Evolutionary conservation across 2,797 vertebrate genomes (phyloP).

Genomic region (Salmo trutta): DNA sequence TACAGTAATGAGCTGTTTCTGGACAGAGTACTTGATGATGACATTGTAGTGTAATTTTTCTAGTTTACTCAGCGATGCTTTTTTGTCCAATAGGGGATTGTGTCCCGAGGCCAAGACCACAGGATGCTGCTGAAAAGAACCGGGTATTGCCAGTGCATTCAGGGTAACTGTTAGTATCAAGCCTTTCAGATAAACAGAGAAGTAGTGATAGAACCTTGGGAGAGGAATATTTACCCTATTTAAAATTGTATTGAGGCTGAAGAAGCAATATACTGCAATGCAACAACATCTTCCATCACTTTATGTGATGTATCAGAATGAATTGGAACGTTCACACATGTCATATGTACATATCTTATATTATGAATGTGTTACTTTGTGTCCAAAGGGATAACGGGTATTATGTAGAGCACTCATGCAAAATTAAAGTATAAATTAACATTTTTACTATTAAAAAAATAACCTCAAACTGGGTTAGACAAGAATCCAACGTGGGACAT

Average conservation of each 20-base stretch:
- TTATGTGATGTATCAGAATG: constrained; percentile 16
- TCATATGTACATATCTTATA: constrained; percentile 7
- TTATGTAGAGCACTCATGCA: not conserved
- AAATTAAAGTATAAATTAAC: not conserved
- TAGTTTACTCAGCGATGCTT: not conserved
- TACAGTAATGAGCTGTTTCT: constrained; percentile 13
- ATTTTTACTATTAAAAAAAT: not conserved
- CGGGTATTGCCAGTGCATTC: too few relatives aligned
- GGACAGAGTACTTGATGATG: constrained; percentile 1
- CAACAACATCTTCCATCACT: constrained; percentile 1
- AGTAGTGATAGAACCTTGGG: not conserved
- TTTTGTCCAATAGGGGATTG: constrained; percentile 14
- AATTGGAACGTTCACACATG: constrained; percentile 10
- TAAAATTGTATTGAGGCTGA: constrained; percentile 8
- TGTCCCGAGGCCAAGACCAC: constrained; percentile 24
- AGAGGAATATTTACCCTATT: constrained; percentile 14
- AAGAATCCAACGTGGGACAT: not conserved
- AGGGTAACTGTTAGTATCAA: not conserved
- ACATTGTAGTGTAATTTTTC: constrained; percentile 22
- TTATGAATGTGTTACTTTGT: not conserved
- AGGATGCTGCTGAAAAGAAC: constrained; percentile 10
- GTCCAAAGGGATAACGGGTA: not conserved
- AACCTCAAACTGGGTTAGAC: not conserved
- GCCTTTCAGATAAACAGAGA: not conserved
- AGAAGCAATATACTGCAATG: constrained; percentile 15